Evolutionary conservation across 2,888 invertebrate genomes (phyloP).

Genomic region (Capitulum mitella): DNA sequence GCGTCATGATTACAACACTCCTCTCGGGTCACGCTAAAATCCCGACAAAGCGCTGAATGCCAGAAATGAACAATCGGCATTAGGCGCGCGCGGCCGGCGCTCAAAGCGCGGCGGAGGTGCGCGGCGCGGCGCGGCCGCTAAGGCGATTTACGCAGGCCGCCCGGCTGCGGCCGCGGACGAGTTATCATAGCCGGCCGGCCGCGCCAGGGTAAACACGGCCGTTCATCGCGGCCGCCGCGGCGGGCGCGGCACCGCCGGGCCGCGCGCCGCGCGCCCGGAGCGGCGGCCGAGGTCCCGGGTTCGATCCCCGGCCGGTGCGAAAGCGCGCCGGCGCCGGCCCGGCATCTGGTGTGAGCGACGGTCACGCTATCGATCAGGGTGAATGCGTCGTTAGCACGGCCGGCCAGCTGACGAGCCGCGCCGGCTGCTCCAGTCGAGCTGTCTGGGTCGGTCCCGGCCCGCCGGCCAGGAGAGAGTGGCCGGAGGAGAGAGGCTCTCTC

Average conservation of each 20-base stretch:
- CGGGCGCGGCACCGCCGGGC: background rate
- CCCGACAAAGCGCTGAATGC: slow-evolving; percentile 18
- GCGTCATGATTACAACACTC: background rate
- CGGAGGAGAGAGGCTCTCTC: too few species aligned
- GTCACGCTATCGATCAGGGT: too few species aligned
- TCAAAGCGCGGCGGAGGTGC: slow-evolving; percentile 8
- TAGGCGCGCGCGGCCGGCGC: slow-evolving; percentile 4
- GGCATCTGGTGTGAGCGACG: too few species aligned
- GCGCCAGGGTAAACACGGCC: background rate
- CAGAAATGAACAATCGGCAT: slow-evolving; percentile 6
- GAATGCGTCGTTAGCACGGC: too few species aligned
- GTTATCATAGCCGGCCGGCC: slow-evolving; percentile 1
- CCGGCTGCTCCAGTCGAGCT: too few species aligned
- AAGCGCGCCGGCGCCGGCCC: background rate
- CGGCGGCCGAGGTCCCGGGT: background rate
- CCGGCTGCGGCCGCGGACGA: background rate
- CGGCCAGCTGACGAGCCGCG: too few species aligned
- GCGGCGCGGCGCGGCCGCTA: background rate
- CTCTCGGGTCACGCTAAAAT: background rate
- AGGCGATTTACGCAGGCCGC: background rate
- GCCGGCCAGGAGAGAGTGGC: too few species aligned
- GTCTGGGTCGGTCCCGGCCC: too few species aligned
- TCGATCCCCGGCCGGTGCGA: background rate
- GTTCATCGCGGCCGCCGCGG: background rate
- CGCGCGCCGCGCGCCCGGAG: background rate